Evolutionary conservation across 2,888 invertebrate species (phyloP).

Genomic region (Alloscopus bannaensis): DNA sequence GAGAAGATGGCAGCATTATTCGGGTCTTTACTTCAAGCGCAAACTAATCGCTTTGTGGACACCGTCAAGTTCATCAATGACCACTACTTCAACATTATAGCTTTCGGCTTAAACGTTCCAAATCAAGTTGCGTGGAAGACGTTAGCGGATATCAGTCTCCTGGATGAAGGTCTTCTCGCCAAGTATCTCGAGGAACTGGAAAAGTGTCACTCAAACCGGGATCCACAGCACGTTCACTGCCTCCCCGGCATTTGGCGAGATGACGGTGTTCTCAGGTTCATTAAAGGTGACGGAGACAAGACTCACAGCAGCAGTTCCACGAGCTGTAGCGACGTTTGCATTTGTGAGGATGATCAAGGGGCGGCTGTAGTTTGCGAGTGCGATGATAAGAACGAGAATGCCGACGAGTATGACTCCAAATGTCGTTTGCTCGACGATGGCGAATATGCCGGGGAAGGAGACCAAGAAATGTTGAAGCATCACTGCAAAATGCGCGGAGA

Average conservation of each 20-base stretch:
- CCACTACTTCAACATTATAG: slow-evolving; percentile 26
- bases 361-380: neutral
- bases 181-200: neutral
- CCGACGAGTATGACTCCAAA: neutral
- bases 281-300: neutral
- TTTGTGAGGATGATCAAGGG: slow-evolving; percentile 10
- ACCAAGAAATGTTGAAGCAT: slow-evolving; percentile 6
- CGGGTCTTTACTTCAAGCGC: slow-evolving; percentile 12
- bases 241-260: slow-evolving; percentile 4
- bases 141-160: slow-evolving; percentile 15
- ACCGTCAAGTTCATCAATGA: slow-evolving; percentile 35
- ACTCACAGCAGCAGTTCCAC: slow-evolving; percentile 5
- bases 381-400: neutral
- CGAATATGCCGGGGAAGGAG: slow-evolving; percentile 7
- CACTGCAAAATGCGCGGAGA: slow-evolving; percentile 17
- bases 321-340: slow-evolving; percentile 4
- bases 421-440: neutral
- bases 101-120: neutral
- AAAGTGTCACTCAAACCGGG: neutral
- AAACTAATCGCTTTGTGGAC: slow-evolving; percentile 37
- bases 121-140: slow-evolving; percentile 27
- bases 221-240: neutral
- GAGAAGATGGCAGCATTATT: slow-evolving; percentile 23
- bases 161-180: slow-evolving; percentile 2
- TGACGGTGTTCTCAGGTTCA: neutral